These are phyloP conservation scores for Amphimedon queenslandica DNA, from an alignment of 37 sponge, comb jelly and placozoan genomes.

Conservation along the genomic window DNA sequence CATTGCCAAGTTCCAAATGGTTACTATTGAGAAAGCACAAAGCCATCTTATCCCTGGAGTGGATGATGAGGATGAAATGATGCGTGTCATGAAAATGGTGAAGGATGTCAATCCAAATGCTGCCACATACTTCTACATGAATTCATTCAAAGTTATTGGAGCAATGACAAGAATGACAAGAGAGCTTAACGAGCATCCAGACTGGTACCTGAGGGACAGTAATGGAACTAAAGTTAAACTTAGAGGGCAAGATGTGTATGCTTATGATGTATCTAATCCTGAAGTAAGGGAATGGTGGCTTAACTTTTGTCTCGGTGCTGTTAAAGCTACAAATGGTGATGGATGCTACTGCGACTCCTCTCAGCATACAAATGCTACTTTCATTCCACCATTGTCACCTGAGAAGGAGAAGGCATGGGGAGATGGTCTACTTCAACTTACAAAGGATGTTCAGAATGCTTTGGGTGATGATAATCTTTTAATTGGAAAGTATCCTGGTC, in stretches of 20 bases:
- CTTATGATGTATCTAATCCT: conserved; percentile 23
- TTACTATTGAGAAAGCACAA: conserved; percentile 47
- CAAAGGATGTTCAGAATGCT: no score
- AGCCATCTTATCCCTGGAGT: conserved; percentile 20
- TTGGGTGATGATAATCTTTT: no score
- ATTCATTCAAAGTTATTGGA: conserved; percentile 21
- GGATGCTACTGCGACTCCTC: conserved; percentile 58
- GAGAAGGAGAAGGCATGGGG: no score
- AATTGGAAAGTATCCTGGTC: conserved; percentile 10
- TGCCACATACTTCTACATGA: no score
- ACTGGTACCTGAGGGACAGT: no score
- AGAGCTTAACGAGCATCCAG: conserved; percentile 11
- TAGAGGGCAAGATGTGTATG: conserved; percentile 1
- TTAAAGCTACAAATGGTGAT: conserved; percentile 33
- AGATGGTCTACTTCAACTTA: no score
- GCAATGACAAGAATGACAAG: conserved; percentile 33
- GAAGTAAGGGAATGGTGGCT: conserved; percentile 29
- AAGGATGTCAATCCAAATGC: no score
- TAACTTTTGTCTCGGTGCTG: conserved; percentile 28
- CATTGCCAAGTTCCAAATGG: conserved; percentile 46
- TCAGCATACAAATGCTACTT: not conserved
- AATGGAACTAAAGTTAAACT: conserved; percentile 4
- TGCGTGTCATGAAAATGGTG: no score
- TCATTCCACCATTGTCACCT: no score
- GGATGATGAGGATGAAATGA: conserved; percentile 14